Percentiles rank a stretch among this genome's conserved stretches.
These are phyloP conservation scores for Pteromalus puparum DNA, from an alignment of 1,140 invertebrate genomes.

Conservation along the genomic window DNA sequence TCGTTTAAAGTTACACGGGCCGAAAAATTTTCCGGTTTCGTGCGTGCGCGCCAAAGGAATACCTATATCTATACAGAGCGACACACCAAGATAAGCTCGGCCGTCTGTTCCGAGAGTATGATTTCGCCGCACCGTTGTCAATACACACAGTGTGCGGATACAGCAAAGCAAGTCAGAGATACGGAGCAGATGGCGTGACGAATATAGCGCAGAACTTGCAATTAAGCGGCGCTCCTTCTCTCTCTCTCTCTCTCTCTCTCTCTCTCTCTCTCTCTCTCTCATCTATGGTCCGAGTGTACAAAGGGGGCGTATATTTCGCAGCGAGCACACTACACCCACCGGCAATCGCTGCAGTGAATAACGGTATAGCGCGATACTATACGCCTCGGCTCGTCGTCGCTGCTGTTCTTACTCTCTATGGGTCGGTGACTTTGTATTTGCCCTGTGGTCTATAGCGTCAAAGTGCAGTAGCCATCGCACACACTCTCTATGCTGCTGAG, in stretches of 20 bases:
- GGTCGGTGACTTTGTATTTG: neutral
- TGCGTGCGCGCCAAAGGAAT: neutral
- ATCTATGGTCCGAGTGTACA: neutral
- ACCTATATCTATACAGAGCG: neutral
- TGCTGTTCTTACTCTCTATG: neutral
- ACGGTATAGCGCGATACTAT: neutral
- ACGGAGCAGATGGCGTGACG: conserved; percentile 63
- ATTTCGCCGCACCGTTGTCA: neutral
- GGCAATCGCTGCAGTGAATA: neutral
- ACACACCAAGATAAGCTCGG: neutral
- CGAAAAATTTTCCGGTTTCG: conserved; percentile 2
- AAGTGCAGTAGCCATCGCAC: neutral
- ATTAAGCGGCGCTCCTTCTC: conserved; percentile 51
- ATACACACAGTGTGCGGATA: neutral
- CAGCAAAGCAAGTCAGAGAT: conserved; percentile 27
- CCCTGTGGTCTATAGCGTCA: neutral
- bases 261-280: neutral
- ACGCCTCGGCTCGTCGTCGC: neutral
- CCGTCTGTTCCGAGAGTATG: neutral
- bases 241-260: neutral
- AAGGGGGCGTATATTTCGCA: neutral
- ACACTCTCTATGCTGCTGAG: neutral
- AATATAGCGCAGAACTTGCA: conserved; percentile 63
- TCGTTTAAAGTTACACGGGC: conserved; percentile 34
- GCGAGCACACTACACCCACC: neutral